Conservation (phyloP, 92 coral and sea anemone genomes). For the Umimayanthus kanabou region DNA sequence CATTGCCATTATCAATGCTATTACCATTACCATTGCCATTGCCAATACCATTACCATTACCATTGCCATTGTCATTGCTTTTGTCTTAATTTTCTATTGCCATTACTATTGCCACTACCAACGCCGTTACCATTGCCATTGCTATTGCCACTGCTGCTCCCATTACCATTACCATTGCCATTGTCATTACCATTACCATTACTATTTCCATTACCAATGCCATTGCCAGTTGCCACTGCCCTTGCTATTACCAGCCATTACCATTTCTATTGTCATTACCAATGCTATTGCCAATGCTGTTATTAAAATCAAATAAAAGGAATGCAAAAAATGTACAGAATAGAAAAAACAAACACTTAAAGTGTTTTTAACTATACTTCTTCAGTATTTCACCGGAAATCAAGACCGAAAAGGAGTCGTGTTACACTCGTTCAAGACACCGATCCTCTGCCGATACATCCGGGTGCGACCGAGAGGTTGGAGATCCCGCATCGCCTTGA, state of each 20-base stretch:
- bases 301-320: too few relatives aligned
- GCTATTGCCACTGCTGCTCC: too few relatives aligned
- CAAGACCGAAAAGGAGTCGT: conserved; percentile 40
- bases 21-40: too few relatives aligned
- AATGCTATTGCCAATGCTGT: not conserved
- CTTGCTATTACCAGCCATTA: too few relatives aligned
- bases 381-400: conserved; percentile 39
- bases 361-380: not conserved
- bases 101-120: too few relatives aligned
- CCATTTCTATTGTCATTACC: not conserved
- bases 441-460: conserved; percentile 15
- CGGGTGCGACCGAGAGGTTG: conserved; percentile 23
- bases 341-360: not conserved
- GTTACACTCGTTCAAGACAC: conserved; percentile 21
- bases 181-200: not conserved
- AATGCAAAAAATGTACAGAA: not conserved
- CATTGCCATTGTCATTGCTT: too few relatives aligned
- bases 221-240: too few relatives aligned
- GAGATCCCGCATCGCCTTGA: conserved; percentile 29
- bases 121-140: too few relatives aligned
- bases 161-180: not conserved
- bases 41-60: too few relatives aligned
- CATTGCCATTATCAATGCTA: too few relatives aligned
- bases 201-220: not conserved
- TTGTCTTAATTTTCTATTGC: too few relatives aligned